A percentile compares a stretch with the other conserved stretches of the same genome.
Conservation (phyloP, 2,888 invertebrate species). For the Diploptera punctata region DNA sequence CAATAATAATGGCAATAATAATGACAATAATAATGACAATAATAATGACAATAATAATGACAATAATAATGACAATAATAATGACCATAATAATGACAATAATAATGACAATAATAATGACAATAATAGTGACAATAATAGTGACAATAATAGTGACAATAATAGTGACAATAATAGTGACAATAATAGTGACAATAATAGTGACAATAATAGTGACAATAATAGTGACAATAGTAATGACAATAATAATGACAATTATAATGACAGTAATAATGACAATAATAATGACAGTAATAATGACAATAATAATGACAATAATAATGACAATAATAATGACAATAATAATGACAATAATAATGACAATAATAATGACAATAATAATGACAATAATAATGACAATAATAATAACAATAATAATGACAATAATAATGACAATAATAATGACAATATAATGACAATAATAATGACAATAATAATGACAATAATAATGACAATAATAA, state of each 20-base stretch:
- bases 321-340: not conserved
- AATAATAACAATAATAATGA: not conserved
- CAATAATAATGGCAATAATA: too few species aligned
- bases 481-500: not conserved
- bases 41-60: too few species aligned
- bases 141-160: not conserved
- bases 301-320: not conserved
- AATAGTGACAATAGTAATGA: too few species aligned
- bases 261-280: slow-evolving; percentile 10
- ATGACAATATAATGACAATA: too few species aligned
- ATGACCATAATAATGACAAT: too few species aligned
- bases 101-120: not conserved
- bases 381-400: not conserved
- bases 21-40: too few species aligned
- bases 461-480: slow-evolving; percentile 4
- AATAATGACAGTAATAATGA: slow-evolving; percentile 1
- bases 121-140: not conserved
- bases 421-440: slow-evolving; percentile 9
- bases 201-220: not conserved
- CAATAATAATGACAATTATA: not conserved
- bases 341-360: not conserved
- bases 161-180: not conserved
- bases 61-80: not conserved
- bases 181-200: not conserved
- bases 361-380: slow-evolving; percentile 7